Conservation (phyloP, 2,888 invertebrate genomes). For the Acleris sparsana region DNA sequence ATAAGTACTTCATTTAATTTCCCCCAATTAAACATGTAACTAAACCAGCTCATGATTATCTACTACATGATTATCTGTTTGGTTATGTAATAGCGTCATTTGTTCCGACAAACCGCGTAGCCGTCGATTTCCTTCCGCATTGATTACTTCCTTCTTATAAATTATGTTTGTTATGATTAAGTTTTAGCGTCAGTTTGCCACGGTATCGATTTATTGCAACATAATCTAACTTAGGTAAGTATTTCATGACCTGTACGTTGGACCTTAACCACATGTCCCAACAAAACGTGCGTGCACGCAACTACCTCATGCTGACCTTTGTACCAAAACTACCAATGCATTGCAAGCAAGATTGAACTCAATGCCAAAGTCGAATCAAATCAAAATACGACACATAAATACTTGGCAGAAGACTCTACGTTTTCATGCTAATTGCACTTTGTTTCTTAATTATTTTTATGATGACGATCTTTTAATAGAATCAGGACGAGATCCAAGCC, state of each 20-base stretch:
- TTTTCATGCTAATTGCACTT: conserved; percentile 16
- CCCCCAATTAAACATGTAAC: no score
- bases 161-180: no score
- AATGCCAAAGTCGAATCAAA: not conserved
- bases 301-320: conserved; percentile 31
- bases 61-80: no score
- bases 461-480: not conserved
- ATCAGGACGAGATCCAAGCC: no score
- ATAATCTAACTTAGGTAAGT: conserved; percentile 16
- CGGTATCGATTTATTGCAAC: conserved; percentile 7
- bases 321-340: conserved; percentile 4
- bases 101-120: not conserved
- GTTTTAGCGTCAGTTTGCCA: no score
- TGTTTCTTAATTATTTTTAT: conserved; percentile 13
- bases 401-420: conserved; percentile 23
- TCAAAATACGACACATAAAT: not conserved
- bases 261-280: conserved; percentile 38
- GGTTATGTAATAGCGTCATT: no score
- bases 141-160: conserved; percentile 20
- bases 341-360: conserved; percentile 17
- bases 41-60: no score
- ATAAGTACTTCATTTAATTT: no score
- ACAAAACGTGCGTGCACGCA: conserved; percentile 32
- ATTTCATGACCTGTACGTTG: conserved; percentile 13
- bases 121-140: conserved; percentile 24